phyloP scores from a whole-genome alignment of 2,888 invertebrate species.

The Schrankia costaestrigalis region DNA sequence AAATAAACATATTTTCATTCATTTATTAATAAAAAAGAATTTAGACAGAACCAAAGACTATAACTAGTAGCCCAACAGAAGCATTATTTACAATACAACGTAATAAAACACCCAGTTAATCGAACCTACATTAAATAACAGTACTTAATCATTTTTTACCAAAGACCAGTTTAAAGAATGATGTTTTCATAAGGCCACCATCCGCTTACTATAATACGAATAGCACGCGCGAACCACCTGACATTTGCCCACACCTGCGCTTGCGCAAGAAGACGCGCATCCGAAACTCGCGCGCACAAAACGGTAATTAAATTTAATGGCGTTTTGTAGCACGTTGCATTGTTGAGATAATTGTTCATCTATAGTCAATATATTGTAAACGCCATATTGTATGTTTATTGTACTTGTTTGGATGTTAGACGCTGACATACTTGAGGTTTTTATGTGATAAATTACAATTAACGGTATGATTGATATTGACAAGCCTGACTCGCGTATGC shows the following conservation, averaged over 20 bases:
- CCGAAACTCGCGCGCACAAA: constrained; percentile 34
- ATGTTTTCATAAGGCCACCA: constrained; percentile 25
- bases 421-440: no score
- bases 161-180: constrained; percentile 6
- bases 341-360: constrained; percentile 31
- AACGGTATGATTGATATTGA: no score
- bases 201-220: constrained; percentile 11
- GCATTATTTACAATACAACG: no score
- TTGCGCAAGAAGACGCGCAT: constrained; percentile 38
- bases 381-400: constrained; percentile 2
- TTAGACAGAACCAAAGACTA: no score
- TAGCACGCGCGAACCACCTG: constrained; percentile 36
- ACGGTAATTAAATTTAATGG: constrained; percentile 48
- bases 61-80: no score
- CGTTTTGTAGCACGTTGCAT: constrained; percentile 31
- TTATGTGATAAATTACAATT: no score
- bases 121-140: constrained; percentile 2
- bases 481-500: no score
- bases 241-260: constrained; percentile 37
- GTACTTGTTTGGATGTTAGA: no score
- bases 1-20: no score
- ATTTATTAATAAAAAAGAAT: no score
- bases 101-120: no score
- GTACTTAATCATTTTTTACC: constrained; percentile 1
- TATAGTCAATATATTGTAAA: constrained; percentile 28